These are phyloP conservation scores for Sylvia atricapilla DNA, from an alignment of 2,113 vertebrate species.

Conservation along the genomic window DNA sequence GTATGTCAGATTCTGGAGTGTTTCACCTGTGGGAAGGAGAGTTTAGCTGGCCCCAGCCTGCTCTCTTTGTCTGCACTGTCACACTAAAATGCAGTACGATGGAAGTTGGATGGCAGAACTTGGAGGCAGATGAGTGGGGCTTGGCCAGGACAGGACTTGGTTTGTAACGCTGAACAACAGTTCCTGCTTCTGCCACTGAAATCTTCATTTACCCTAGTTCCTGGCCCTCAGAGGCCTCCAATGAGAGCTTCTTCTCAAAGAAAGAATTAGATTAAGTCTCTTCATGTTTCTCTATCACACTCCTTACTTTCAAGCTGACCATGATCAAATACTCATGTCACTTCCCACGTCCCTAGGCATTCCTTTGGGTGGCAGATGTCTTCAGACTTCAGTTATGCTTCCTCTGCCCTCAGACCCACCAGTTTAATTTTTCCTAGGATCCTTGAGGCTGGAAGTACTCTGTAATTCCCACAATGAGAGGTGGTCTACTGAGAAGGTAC, in stretches of 20 bases:
- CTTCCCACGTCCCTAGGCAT: neutral
- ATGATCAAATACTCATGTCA: neutral
- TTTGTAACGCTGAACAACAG: neutral
- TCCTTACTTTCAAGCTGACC: neutral
- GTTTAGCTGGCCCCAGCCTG: neutral
- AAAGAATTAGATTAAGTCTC: too few relatives aligned
- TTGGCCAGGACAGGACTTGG: neutral
- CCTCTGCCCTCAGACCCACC: neutral
- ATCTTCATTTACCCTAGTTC: neutral
- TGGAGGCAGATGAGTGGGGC: neutral
- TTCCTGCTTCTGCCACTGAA: neutral
- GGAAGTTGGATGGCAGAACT: neutral
- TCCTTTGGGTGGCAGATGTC: neutral
- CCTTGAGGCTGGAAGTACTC: neutral
- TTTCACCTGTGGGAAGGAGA: neutral
- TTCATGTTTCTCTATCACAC: neutral
- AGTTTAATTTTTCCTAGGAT: neutral
- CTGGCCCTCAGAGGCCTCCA: accelerated
- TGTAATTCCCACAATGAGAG: neutral
- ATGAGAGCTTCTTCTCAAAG: neutral
- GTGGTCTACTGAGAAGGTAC: neutral
- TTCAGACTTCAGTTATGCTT: neutral
- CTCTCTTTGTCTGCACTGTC: neutral
- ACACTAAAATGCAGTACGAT: neutral
- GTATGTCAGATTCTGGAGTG: neutral